Evolutionary conservation across 2,113 vertebrate genomes (phyloP).

Genomic region (Perccottus glenii): DNA sequence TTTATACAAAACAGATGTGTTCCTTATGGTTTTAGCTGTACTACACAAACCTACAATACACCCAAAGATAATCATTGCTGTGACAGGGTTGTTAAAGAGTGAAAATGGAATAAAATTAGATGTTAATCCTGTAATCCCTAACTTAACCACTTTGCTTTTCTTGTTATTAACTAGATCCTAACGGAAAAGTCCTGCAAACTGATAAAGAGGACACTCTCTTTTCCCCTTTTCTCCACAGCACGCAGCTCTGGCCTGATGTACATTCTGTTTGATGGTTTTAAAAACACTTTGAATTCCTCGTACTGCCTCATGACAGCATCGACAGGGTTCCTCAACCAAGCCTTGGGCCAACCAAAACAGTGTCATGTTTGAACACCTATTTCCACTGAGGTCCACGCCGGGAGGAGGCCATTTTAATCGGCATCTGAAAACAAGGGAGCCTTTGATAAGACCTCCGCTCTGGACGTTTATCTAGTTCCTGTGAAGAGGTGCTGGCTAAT

Average conservation of each 20-base stretch:
- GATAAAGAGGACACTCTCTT: constrained; percentile 40
- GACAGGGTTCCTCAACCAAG: constrained; percentile 56
- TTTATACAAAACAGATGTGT: no score
- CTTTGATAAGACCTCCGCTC: constrained; percentile 73
- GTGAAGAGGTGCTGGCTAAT: constrained; percentile 68
- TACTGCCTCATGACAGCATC: constrained; percentile 54
- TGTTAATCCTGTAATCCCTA: no score
- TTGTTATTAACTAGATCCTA: constrained; percentile 32
- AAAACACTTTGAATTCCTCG: constrained; percentile 56
- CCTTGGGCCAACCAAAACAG: constrained; percentile 77
- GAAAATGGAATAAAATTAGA: no score
- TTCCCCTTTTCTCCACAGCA: constrained; percentile 44
- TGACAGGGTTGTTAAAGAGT: no score
- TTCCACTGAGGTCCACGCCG: constrained; percentile 56
- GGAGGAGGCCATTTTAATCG: constrained; percentile 70
- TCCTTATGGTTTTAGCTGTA: no score
- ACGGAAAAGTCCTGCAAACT: constrained; percentile 49
- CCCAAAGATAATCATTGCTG: no score
- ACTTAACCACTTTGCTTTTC: constrained; percentile 24
- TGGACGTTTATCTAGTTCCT: constrained; percentile 73
- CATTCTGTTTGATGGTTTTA: constrained; percentile 49
- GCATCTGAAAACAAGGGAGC: constrained; percentile 70
- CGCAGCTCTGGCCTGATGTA: constrained; percentile 42
- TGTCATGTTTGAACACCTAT: constrained; percentile 78
- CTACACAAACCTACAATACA: no score